Evolutionary conservation across 2,797 vertebrate genomes (phyloP).

Genomic region (Furcifer pardalis): DNA sequence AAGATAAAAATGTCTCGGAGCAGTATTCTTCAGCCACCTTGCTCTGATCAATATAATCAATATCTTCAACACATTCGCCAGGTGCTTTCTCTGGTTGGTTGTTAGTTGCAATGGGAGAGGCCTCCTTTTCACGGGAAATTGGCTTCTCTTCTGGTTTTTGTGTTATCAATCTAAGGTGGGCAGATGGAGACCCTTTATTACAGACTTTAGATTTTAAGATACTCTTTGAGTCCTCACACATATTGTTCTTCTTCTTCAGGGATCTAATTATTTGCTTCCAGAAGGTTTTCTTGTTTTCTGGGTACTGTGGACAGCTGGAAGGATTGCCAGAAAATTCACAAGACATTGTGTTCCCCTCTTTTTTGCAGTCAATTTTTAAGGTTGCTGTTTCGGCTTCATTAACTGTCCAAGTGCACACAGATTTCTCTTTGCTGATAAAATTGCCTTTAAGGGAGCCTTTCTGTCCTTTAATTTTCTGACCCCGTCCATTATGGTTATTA

Average conservation of each 20-base stretch:
- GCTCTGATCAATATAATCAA: slow-evolving; percentile 69
- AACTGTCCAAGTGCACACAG: slow-evolving; percentile 82
- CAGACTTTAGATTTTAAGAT: slow-evolving; percentile 84
- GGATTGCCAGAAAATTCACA: slow-evolving; percentile 85
- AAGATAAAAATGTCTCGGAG: slow-evolving; percentile 77
- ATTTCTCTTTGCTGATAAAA: slow-evolving; percentile 79
- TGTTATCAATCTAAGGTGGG: slow-evolving; percentile 80
- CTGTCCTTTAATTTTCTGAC: slow-evolving; percentile 47
- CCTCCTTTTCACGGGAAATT: background rate
- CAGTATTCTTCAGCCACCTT: slow-evolving; percentile 84
- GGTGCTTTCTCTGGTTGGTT: slow-evolving; percentile 18
- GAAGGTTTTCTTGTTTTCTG: slow-evolving; percentile 71
- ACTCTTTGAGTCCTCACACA: slow-evolving; percentile 78
- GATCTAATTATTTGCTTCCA: slow-evolving; percentile 88
- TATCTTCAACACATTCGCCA: slow-evolving; percentile 76
- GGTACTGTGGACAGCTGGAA: slow-evolving; percentile 75
- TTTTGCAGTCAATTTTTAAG: slow-evolving; percentile 79
- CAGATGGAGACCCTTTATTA: slow-evolving; percentile 76
- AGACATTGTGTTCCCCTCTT: slow-evolving; percentile 61
- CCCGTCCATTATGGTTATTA: slow-evolving; percentile 44
- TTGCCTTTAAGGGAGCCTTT: slow-evolving; percentile 74
- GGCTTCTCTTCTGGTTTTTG: slow-evolving; percentile 44
- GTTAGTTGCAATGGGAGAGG: slow-evolving; percentile 7
- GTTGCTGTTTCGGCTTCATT: slow-evolving; percentile 48
- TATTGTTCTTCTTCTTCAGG: slow-evolving; percentile 80